These are phyloP conservation scores for Ophion ventricosus DNA, from an alignment of 2,888 invertebrate genomes.

Conservation along the genomic window DNA sequence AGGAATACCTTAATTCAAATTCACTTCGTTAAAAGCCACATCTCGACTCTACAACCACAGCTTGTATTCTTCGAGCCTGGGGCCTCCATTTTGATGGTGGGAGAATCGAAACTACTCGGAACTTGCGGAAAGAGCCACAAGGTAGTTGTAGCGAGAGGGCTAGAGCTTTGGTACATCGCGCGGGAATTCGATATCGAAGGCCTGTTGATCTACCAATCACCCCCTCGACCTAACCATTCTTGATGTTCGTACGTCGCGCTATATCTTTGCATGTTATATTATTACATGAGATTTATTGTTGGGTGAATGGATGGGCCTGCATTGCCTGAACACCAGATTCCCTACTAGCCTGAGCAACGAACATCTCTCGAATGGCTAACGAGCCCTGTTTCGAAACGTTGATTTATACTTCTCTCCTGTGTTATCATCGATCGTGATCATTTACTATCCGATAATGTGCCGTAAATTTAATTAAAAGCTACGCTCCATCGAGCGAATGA, in stretches of 20 bases:
- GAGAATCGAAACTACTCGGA: background rate
- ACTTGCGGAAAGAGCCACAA: background rate
- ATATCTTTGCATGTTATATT: slow-evolving; percentile 16
- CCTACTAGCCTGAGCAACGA: slow-evolving; percentile 17
- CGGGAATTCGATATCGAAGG: background rate
- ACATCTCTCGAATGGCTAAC: slow-evolving; percentile 53
- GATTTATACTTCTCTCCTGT: slow-evolving; percentile 70
- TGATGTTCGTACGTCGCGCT: background rate
- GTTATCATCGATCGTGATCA: slow-evolving; percentile 76
- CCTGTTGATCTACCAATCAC: background rate
- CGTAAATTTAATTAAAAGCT: slow-evolving; percentile 78
- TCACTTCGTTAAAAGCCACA: too few species aligned
- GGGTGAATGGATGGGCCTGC: slow-evolving; percentile 10
- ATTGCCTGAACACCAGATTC: slow-evolving; percentile 14
- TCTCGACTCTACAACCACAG: background rate
- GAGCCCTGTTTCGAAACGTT: slow-evolving; percentile 62
- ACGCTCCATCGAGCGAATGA: slow-evolving; percentile 1
- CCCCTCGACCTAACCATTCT: background rate
- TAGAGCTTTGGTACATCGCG: background rate
- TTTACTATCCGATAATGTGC: slow-evolving; percentile 75
- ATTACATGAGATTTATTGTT: slow-evolving; percentile 41
- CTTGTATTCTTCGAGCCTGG: background rate
- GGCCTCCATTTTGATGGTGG: background rate
- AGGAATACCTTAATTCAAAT: too few species aligned
- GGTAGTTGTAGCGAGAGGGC: background rate